These are phyloP conservation scores for Sebastes schlegelii DNA, from an alignment of 2,113 vertebrate species.

Conservation along the genomic window DNA sequence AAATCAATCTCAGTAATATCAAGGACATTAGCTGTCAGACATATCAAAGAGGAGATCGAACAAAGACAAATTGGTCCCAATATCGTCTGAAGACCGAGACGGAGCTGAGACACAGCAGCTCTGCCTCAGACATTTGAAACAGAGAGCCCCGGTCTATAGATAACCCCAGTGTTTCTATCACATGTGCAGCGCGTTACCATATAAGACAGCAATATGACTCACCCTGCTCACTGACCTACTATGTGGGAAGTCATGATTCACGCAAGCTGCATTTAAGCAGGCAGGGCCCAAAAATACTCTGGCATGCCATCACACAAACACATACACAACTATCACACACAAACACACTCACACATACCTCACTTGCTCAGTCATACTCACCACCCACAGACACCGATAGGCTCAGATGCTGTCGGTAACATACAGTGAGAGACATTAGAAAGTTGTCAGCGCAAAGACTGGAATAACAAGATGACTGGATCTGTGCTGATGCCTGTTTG, in stretches of 20 bases:
- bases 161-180: slow-evolving; percentile 78
- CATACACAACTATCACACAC: slow-evolving; percentile 53
- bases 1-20: slow-evolving; percentile 6
- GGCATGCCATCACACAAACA: slow-evolving; percentile 75
- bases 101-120: slow-evolving; percentile 33
- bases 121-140: slow-evolving; percentile 52
- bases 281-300: slow-evolving; percentile 80
- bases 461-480: slow-evolving; percentile 75
- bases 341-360: slow-evolving; percentile 65
- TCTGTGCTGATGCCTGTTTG: slow-evolving; percentile 57
- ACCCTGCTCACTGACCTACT: slow-evolving; percentile 81
- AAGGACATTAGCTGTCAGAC: not conserved
- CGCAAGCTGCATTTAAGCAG: slow-evolving; percentile 83
- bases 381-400: slow-evolving; percentile 71
- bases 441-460: slow-evolving; percentile 63
- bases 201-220: slow-evolving; percentile 85
- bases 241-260: slow-evolving; percentile 90
- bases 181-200: slow-evolving; percentile 83
- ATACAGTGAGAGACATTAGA: slow-evolving; percentile 67
- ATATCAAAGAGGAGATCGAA: not conserved
- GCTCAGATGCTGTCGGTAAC: slow-evolving; percentile 60
- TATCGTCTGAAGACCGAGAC: not conserved
- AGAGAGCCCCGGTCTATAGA: slow-evolving; percentile 72
- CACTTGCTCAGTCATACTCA: slow-evolving; percentile 77
- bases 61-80: not conserved